A percentile compares a stretch with the other conserved stretches of the same genome.
phyloP scores from a whole-genome alignment of 2,113 vertebrate species.

The Hyla sarda region DNA sequence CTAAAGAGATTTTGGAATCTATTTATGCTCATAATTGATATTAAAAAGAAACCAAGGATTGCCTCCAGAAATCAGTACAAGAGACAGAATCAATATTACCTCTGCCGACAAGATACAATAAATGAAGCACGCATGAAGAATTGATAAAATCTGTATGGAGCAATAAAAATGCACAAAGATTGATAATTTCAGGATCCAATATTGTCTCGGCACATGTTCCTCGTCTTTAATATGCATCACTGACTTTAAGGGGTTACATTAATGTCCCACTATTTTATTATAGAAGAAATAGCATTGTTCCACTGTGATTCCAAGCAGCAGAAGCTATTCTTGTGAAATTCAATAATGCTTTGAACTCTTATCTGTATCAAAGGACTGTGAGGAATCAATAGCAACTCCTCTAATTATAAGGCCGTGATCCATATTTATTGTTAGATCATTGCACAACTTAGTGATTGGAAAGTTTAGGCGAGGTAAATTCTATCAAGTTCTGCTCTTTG shows the following conservation, averaged over 20 bases:
- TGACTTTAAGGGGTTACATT: not conserved
- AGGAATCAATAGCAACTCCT: conserved; percentile 44
- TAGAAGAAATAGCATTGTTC: not conserved
- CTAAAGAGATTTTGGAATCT: conserved; percentile 16
- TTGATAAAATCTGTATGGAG: not conserved
- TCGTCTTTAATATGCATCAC: not conserved
- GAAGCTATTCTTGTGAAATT: conserved; percentile 41
- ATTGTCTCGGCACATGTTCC: not conserved
- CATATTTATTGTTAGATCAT: conserved; percentile 51
- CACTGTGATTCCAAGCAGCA: conserved; percentile 25
- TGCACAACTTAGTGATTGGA: conserved; percentile 32
- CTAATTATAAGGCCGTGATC: conserved; percentile 37
- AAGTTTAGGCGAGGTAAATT: not conserved
- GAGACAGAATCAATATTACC: conserved; percentile 34
- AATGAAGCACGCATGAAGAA: conserved; percentile 4
- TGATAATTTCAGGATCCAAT: conserved; percentile 13
- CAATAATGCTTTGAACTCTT: conserved; percentile 38
- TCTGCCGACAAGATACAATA: conserved; percentile 24
- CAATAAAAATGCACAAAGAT: conserved; percentile 34
- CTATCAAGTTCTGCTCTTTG: not conserved
- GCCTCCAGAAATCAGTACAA: not conserved
- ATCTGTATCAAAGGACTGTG: conserved; percentile 52
- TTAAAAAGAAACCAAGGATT: not conserved
- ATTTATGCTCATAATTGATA: conserved; percentile 14
- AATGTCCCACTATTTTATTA: not conserved